Percentiles rank a stretch among this genome's conserved stretches.
phyloP scores from a whole-genome alignment of 2,797 vertebrate genomes.

The Tapirus indicus region DNA sequence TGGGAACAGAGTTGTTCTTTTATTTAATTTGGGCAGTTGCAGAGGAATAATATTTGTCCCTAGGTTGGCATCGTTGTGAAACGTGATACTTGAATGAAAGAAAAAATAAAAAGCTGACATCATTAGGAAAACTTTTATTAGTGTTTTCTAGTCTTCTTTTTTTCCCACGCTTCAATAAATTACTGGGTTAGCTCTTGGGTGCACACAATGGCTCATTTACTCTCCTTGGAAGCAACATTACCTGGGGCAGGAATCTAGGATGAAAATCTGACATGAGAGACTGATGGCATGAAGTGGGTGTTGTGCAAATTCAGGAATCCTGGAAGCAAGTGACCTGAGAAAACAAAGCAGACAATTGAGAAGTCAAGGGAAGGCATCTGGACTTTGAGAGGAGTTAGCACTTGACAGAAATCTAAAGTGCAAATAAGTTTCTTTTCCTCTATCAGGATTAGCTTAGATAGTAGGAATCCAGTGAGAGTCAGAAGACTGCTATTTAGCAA shows the following conservation, averaged over 20 bases:
- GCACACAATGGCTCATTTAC: constrained; percentile 5
- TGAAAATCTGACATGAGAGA: constrained; percentile 27
- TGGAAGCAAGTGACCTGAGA: not conserved
- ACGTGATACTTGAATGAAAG: not conserved
- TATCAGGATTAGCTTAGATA: not conserved
- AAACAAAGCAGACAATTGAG: not conserved
- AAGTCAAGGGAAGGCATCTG: not conserved
- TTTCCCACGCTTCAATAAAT: not conserved
- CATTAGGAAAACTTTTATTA: not conserved
- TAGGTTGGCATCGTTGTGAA: not conserved
- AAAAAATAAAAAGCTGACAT: not conserved
- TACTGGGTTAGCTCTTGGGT: not conserved
- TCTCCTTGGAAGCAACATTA: not conserved
- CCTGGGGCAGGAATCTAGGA: not conserved
- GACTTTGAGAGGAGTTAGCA: not conserved
- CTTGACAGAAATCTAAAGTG: not conserved
- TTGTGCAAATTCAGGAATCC: not conserved
- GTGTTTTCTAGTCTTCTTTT: not conserved
- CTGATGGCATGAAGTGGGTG: not conserved
- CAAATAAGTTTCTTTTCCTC: not conserved
- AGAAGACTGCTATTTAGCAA: not conserved
- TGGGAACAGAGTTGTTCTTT: not conserved
- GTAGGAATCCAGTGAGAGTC: not conserved
- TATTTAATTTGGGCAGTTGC: not conserved
- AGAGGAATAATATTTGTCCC: not conserved